Evolutionary conservation across 2,797 vertebrate genomes (phyloP), one percentile per base, ranked within the genome.

Genomic region (Myotis vivesi): DNA sequence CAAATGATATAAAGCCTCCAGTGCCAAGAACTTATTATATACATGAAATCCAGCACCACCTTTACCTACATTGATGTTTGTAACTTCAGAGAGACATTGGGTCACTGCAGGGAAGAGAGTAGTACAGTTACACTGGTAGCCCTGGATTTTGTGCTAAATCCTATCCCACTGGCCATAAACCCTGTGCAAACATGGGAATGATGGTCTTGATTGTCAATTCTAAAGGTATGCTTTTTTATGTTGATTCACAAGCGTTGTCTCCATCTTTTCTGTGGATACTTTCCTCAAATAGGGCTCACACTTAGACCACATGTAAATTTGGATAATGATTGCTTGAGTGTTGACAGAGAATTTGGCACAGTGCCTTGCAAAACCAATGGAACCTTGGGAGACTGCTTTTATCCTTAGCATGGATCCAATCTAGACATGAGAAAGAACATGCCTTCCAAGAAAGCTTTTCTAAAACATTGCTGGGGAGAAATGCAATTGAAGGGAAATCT

Each of bases 391-490:
- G 62, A n/a, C 44, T 76, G 92, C 86, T 94, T 97, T 97, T 87
- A 96, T 96, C 83, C 96, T 92, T 36, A 89, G 68, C 76, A 55
- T 93, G 92, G 76, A 79, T 96, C 38, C 15, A 95, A 93, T 97
- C 93, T 95, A 87, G 88, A 91, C 93, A 92, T 87, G 66, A 96
- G 89, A 95, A 89, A 75, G 23, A 82, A 76, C 94, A 91, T 77
- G 88, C 83, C 95, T 97, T 95, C 88, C 86, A 88, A 93, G 79
- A 95, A 92, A 68, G 55, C 51, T 89, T 95, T 95, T 94, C 94
- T 94, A 55, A 97, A 97, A 91, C 86, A 66, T 85, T 93, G 92
- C 92, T 93, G 87, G 92, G 76, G 90, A 97, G 92, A 94, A 95
- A 95, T 44, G 64, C 87, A 95, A 76, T 12, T 93, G 72, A 94